Percentiles rank a stretch among this genome's conserved stretches.
Conservation (phyloP, 1,140 invertebrate species). For the Aphelinus certus region DNA sequence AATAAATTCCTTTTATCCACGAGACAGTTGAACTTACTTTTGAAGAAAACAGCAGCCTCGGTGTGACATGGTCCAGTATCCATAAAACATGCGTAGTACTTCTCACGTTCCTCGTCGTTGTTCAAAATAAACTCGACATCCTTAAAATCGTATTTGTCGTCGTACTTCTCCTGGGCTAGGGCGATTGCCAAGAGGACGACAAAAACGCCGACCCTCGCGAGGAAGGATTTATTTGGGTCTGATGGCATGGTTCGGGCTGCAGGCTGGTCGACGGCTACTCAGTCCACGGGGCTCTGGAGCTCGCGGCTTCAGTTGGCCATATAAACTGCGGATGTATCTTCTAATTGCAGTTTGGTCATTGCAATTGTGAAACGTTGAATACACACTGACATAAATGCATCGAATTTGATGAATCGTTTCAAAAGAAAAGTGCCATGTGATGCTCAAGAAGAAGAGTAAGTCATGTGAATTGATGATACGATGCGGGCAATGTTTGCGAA, state of each 20-base stretch:
- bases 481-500: too few species aligned
- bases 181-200: not conserved
- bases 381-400: not conserved
- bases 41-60: constrained; percentile 48
- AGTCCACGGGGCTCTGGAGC: too few species aligned
- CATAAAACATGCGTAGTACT: constrained; percentile 60
- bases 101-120: constrained; percentile 39
- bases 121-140: constrained; percentile 44
- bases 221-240: too few species aligned
- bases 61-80: constrained; percentile 53
- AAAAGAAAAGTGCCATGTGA: not conserved
- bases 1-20: too few species aligned
- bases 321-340: not conserved
- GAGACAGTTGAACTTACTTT: constrained; percentile 36
- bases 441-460: constrained; percentile 15
- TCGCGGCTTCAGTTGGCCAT: not conserved
- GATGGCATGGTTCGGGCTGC: too few species aligned
- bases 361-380: too few species aligned
- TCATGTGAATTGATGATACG: constrained; percentile 2
- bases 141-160: constrained; percentile 55
- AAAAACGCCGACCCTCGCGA: too few species aligned
- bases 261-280: too few species aligned
- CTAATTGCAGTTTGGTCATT: too few species aligned
- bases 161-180: constrained; percentile 1
- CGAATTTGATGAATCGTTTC: constrained; percentile 30